phyloP scores from a whole-genome alignment of 2,113 vertebrate genomes.

The Orycteropus afer region DNA sequence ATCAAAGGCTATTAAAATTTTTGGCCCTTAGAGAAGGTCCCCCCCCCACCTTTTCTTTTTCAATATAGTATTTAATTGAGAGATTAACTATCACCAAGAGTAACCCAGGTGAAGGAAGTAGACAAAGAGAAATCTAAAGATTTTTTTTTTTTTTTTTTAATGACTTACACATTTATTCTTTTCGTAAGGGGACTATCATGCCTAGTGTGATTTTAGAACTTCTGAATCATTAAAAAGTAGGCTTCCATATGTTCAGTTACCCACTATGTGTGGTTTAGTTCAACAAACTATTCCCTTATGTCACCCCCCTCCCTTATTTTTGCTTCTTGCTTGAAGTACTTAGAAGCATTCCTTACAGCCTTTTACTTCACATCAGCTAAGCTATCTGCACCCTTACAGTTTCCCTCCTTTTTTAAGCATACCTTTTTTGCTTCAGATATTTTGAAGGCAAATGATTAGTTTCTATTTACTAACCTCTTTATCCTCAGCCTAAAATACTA shows the following conservation, averaged over 20 bases:
- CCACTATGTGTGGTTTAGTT: neutral
- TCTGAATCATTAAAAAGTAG: neutral
- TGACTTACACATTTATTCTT: neutral
- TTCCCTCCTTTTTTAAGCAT: neutral
- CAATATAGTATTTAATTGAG: slow-evolving; percentile 1
- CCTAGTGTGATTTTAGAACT: neutral
- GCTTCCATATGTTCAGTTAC: neutral
- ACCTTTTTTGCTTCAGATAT: neutral
- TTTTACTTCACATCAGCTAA: neutral
- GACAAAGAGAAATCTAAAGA: neutral
- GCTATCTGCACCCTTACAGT: neutral
- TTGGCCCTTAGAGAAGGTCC: neutral
- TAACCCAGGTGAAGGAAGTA: neutral
- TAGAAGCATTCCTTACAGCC: neutral
- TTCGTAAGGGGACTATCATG: neutral
- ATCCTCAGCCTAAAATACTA: neutral
- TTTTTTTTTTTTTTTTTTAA: neutral
- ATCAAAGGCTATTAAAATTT: neutral
- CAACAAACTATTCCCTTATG: neutral
- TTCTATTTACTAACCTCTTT: neutral
- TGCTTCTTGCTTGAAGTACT: neutral
- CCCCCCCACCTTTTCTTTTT: neutral
- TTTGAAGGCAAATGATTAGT: slow-evolving; percentile 23
- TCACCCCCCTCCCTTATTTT: rapidly evolving
- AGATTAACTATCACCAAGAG: neutral